Base-by-base conservation (phyloP, 37 sponge, comb jelly and placozoan genomes). In the Eunapius fragilis region DNA sequence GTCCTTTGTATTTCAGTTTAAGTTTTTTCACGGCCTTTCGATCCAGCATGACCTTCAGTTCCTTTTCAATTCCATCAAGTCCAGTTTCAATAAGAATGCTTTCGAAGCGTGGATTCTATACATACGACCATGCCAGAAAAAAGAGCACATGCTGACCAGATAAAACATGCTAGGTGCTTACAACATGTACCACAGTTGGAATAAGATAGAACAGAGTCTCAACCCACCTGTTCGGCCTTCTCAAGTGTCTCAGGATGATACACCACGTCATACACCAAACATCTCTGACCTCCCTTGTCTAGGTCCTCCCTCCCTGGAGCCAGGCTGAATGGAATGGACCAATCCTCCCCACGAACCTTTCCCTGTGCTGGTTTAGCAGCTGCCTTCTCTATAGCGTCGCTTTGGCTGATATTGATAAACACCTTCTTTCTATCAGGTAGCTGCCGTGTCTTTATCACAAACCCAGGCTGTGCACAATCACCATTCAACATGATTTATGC, bases 281-380 rank as follows among this genome's bases (percentile, higher is more conserved):
- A 97, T 48, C 75, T 92, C 2, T 84, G 85, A n/a, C 75, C 73
- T 90, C 92, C 80, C 79, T 94, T 91, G 36, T 96, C 96, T 12
- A 93, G 24, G 72, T 93, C 96, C 31, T 93, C 94, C 71, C 94
- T 87, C 24, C 81, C 80, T 10, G 89, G 84, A 13, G 89, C 71
- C 27, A 96, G 75, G 27, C 90, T 85, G 82, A 85, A 93, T 49
- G 98, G 98, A 6, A 97, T 89, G 37, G 68, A 79, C 93, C 98
- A 97, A 11, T 88, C 38, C 81, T 92, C 89, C 19, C 97, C 97
- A 17, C 14, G 58, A 30, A 23, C 68, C 41, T 86, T 68, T 0
- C 81, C 94, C 27, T 45, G 71, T 26, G 72, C 72, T 11, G 89
- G 78, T 22, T 47, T 41, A 27, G 87, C 48, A 17, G 91, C 84